Conservation (phyloP, 2,888 invertebrate species). For the Drepanosiphum platanoidis region DNA sequence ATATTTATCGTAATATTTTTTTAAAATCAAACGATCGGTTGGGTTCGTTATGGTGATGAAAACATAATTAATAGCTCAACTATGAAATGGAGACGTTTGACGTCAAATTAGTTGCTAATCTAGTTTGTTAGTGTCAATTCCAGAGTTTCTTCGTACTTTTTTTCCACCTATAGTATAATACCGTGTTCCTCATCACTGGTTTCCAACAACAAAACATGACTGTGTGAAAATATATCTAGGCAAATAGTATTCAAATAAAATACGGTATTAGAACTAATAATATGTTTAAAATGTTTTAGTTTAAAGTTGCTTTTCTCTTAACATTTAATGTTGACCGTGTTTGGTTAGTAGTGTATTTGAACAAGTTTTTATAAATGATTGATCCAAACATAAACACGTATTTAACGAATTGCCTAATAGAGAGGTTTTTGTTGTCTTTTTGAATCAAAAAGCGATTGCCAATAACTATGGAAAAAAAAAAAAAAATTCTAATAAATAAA, state of each 20-base stretch:
- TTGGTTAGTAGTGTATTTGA: background rate
- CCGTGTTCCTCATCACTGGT: slow-evolving; percentile 25
- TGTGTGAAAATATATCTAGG: too few species aligned
- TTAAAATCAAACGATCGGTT: too few species aligned
- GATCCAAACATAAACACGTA: too few species aligned
- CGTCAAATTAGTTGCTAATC: slow-evolving; percentile 43
- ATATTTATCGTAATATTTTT: too few species aligned
- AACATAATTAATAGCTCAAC: too few species aligned
- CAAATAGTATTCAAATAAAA: too few species aligned
- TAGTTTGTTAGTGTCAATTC: slow-evolving; percentile 3
- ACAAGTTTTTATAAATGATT: background rate
- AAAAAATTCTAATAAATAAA: background rate
- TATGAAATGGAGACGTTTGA: slow-evolving; percentile 18
- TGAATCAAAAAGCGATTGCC: background rate
- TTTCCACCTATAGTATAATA: background rate
- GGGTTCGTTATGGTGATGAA: too few species aligned
- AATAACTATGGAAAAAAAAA: too few species aligned
- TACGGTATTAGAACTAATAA: too few species aligned
- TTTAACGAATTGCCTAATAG: background rate
- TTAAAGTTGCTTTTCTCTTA: too few species aligned
- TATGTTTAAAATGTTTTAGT: too few species aligned
- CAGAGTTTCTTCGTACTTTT: background rate
- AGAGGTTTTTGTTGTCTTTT: background rate
- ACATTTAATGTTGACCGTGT: background rate
- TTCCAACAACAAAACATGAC: slow-evolving; percentile 1